Base-by-base conservation (phyloP, 1,140 invertebrate genomes). In the Drosophila rhopaloa region DNA sequence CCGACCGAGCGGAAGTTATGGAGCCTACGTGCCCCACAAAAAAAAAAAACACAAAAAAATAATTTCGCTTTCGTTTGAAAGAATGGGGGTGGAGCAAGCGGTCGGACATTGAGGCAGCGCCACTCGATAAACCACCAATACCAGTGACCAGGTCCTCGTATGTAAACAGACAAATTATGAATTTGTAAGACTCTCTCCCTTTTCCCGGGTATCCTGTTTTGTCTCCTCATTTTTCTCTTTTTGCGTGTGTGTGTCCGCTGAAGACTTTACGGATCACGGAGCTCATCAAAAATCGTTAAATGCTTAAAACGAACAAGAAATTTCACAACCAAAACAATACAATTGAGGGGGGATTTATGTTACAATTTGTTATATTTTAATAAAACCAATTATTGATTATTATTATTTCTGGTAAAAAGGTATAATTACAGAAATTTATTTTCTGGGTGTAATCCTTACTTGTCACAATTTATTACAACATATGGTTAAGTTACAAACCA, bases 221-320 rank as follows among this genome's bases (percentile, higher is more conserved):
- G 29, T 66, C 44, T 51, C 14, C 27, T 29, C 4, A 13, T 43
- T 27, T 16, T 59, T 51, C 47, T 19, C 14, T 58, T 44, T 41
- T 44, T 24, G 13, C 41, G 41, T 58, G 27, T 62, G 62, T 66
- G 62, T 68, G 59, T 37, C 41, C 78, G 63, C 65, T 77, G 60
- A 79, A 82, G 83, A 79, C 83, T 82, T 89, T 70, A 89, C 84
- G 85, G 84, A 89, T 89, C 84, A 89, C 72, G 74, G 85, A 81
- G 76, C 85, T 71, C 84, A 89, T 89, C 84, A 89, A 81, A 89
- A 89, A 89, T 89, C 84, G 85, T 89, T 90, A 89, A 90, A 78
- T 83, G 84, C 84, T 41, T 78, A 83, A 80, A 67, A 54, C 37
- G 51, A 73, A 54, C 32, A 79, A 60, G 44, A 63, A 67, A 58